These are phyloP conservation scores for Ornithorhynchus anatinus DNA, from an alignment of 2,113 vertebrate genomes.

Conservation along the genomic window DNA sequence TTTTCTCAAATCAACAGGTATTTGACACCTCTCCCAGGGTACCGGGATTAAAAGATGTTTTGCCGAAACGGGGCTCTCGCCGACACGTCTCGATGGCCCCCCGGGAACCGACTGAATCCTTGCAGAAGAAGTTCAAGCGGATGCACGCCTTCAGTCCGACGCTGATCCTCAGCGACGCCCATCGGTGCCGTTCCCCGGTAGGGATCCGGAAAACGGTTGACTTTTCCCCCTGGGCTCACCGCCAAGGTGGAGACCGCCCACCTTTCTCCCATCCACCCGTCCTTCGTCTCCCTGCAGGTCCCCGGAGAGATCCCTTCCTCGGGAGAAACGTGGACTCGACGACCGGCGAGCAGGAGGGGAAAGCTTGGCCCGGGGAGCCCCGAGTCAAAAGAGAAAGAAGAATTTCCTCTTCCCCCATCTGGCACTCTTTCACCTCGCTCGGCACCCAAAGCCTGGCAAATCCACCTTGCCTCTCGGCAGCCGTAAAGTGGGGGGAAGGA, in stretches of 20 bases:
- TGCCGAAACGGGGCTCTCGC: constrained; percentile 56
- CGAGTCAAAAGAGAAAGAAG: neutral
- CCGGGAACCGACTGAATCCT: too few relatives aligned
- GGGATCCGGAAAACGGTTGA: too few relatives aligned
- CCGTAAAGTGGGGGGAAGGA: constrained; percentile 56
- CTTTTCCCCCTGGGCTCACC: too few relatives aligned
- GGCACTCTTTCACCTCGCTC: constrained; percentile 5
- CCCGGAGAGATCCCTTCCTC: too few relatives aligned
- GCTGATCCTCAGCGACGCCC: too few relatives aligned
- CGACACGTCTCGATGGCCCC: constrained; percentile 45
- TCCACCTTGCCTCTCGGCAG: constrained; percentile 39
- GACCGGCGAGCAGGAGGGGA: too few relatives aligned
- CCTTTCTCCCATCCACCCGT: too few relatives aligned
- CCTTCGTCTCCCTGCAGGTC: too few relatives aligned
- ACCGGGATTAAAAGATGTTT: constrained; percentile 62
- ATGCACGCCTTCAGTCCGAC: constrained; percentile 25
- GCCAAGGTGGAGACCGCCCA: too few relatives aligned
- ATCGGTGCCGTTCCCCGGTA: too few relatives aligned
- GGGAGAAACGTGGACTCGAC: too few relatives aligned
- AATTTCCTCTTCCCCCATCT: neutral
- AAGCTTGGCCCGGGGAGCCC: too few relatives aligned
- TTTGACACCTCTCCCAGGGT: constrained; percentile 50
- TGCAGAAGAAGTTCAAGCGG: constrained; percentile 52
- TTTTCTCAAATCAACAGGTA: constrained; percentile 48
- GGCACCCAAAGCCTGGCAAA: constrained; percentile 23